These are phyloP conservation scores for Pachycephus smyrnensis DNA, from an alignment of 2,888 invertebrate species.

Conservation along the genomic window DNA sequence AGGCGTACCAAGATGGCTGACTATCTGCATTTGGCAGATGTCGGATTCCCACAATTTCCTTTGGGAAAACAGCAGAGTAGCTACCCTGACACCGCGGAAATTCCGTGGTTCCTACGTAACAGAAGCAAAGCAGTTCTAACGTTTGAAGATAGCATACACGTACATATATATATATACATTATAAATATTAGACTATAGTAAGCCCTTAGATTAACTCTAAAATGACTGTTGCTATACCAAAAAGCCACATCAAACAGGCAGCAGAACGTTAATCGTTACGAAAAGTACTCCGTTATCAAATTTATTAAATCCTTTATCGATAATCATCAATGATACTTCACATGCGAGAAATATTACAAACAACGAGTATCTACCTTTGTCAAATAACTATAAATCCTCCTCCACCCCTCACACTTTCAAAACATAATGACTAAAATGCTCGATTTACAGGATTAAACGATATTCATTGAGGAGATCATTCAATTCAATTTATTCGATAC, in stretches of 20 bases:
- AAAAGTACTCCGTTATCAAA: neutral
- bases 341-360: neutral
- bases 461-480: neutral
- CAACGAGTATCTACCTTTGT: neutral
- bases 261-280: neutral
- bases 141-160: neutral
- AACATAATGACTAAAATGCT: neutral
- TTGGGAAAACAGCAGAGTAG: neutral
- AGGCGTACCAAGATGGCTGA: neutral
- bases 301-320: neutral
- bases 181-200: too few relatives aligned
- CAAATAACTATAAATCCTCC: neutral
- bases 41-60: conserved; percentile 2
- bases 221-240: neutral
- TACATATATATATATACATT: too few relatives aligned
- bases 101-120: neutral
- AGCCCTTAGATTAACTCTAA: neutral
- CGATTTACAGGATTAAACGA: neutral
- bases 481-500: neutral
- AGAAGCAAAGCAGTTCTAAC: neutral
- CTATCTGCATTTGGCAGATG: conserved; percentile 3
- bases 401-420: neutral
- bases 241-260: neutral
- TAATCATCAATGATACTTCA: neutral
- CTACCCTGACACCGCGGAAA: neutral